Percentiles rank a stretch among this genome's conserved stretches.
Evolutionary conservation across 2,797 vertebrate genomes (phyloP).

Genomic region (Sebastes miniatus): DNA sequence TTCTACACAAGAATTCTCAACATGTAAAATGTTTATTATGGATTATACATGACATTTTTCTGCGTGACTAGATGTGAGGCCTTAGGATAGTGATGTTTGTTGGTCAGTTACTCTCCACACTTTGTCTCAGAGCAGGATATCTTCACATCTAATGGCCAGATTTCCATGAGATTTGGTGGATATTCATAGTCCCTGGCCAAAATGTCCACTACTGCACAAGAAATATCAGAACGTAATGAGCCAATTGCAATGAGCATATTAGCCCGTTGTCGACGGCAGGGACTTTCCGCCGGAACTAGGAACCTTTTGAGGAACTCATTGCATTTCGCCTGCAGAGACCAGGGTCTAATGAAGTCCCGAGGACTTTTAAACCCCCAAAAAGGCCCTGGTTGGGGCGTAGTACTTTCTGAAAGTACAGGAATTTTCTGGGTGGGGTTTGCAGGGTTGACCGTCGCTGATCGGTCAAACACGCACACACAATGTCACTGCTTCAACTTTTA

Average conservation of each 20-base stretch:
- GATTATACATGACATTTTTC: not conserved
- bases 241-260: too few species aligned
- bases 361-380: too few species aligned
- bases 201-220: not conserved
- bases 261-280: too few species aligned
- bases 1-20: not conserved
- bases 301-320: too few species aligned
- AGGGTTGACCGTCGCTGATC: accelerated
- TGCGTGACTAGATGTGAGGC: not conserved
- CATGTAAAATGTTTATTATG: not conserved
- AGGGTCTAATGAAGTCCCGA: accelerated
- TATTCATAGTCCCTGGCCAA: not conserved
- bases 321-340: too few species aligned
- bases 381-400: too few species aligned
- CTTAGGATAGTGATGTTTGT: not conserved
- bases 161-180: not conserved
- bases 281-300: too few species aligned
- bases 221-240: not conserved
- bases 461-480: too few species aligned
- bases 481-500: too few species aligned
- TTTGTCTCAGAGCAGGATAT: not conserved
- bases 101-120: not conserved
- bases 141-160: not conserved
- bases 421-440: too few species aligned
- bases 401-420: too few species aligned